Evolutionary conservation across 2,888 invertebrate species (phyloP).

Genomic region (Parthenolecanium corni): DNA sequence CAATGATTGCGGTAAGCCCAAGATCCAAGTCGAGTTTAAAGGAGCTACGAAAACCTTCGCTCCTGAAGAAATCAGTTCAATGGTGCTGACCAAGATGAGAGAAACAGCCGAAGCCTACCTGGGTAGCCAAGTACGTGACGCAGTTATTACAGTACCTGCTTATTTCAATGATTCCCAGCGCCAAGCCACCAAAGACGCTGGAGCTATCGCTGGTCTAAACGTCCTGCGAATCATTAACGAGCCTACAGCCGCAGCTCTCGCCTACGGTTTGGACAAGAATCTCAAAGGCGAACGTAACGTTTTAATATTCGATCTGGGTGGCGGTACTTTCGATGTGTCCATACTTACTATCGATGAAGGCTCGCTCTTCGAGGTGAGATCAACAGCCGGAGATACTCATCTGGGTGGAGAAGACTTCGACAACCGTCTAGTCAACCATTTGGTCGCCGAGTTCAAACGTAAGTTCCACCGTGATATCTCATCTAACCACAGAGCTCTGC

Average conservation of each 20-base stretch:
- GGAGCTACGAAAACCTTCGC: constrained; percentile 52
- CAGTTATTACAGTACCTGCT: constrained; percentile 68
- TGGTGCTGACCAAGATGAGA: too few relatives aligned
- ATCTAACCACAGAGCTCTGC: constrained; percentile 56
- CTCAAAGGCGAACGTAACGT: constrained; percentile 53
- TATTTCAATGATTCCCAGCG: too few relatives aligned
- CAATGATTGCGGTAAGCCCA: constrained; percentile 53
- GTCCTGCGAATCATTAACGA: too few relatives aligned
- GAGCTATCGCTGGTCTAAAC: constrained; percentile 30
- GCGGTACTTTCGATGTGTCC: too few relatives aligned
- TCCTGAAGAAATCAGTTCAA: constrained; percentile 59
- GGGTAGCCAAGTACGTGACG: constrained; percentile 51
- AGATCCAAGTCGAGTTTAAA: constrained; percentile 54
- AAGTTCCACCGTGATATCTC: constrained; percentile 58
- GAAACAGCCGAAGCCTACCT: constrained; percentile 59
- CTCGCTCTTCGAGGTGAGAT: constrained; percentile 64
- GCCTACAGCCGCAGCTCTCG: constrained; percentile 30
- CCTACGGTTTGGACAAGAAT: constrained; percentile 30
- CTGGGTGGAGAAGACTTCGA: constrained; percentile 64
- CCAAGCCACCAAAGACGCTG: constrained; percentile 56
- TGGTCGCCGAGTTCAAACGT: constrained; percentile 63
- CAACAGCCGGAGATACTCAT: constrained; percentile 73
- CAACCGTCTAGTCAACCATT: constrained; percentile 67
- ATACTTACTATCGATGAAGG: constrained; percentile 80
- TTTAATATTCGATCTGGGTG: constrained; percentile 71